Percentiles rank a stretch among this genome's conserved stretches.
Evolutionary conservation across 1,140 invertebrate genomes (phyloP).

Genomic region (Sesamia nonagrioides): DNA sequence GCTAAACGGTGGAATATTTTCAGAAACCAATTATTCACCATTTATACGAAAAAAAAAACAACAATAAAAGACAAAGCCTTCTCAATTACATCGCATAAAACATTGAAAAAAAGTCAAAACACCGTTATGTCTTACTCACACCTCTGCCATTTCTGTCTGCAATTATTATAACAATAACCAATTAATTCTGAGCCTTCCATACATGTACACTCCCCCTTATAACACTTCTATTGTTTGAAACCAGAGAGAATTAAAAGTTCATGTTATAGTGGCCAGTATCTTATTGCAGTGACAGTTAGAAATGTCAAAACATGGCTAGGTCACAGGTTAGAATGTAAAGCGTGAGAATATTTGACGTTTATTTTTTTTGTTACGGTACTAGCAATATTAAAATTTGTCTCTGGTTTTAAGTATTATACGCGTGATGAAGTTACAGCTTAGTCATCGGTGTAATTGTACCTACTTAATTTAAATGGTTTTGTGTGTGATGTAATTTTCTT

Average conservation of each 20-base stretch:
- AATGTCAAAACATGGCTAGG: slow-evolving; percentile 73
- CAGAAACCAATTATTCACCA: slow-evolving; percentile 14
- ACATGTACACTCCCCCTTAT: slow-evolving; percentile 34
- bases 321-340: slow-evolving; percentile 70
- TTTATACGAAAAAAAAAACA: slow-evolving; percentile 26
- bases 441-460: not conserved
- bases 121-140: slow-evolving; percentile 76
- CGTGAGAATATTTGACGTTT: slow-evolving; percentile 72
- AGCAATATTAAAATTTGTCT: slow-evolving; percentile 22
- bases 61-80: not conserved
- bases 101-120: slow-evolving; percentile 54
- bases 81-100: slow-evolving; percentile 18
- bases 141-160: slow-evolving; percentile 70
- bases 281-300: slow-evolving; percentile 78
- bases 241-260: slow-evolving; percentile 53
- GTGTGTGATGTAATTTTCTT: not conserved
- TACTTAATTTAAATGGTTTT: not conserved
- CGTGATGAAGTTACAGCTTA: slow-evolving; percentile 18
- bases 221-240: not conserved
- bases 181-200: slow-evolving; percentile 54
- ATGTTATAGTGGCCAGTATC: slow-evolving; percentile 60
- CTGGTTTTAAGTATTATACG: not conserved
- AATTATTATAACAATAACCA: slow-evolving; percentile 69
- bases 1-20: not conserved
- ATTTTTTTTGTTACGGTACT: slow-evolving; percentile 44